A percentile compares a stretch with the other conserved stretches of the same genome.
Conservation (phyloP, 1,140 invertebrate genomes). For the Diploscapter pachys region DNA sequence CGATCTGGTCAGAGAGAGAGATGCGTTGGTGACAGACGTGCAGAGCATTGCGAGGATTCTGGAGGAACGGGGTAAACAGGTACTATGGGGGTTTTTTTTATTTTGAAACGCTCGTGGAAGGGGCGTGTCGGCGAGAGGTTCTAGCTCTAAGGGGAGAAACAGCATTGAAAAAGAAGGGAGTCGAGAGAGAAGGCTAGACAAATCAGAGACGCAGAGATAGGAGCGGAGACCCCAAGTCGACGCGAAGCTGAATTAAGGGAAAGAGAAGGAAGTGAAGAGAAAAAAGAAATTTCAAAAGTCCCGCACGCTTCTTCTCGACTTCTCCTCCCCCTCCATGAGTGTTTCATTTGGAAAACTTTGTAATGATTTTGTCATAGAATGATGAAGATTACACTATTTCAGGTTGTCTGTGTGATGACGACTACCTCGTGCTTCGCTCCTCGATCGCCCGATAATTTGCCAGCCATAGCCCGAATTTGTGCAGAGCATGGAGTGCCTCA, state of each 20-base stretch:
- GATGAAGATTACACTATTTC: background rate
- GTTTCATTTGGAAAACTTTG: too few relatives aligned
- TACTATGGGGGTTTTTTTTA: conserved; percentile 4
- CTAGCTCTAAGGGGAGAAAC: too few relatives aligned
- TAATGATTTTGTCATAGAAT: too few relatives aligned
- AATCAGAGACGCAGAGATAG: too few relatives aligned
- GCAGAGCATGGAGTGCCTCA: conserved; percentile 71
- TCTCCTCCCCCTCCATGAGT: too few relatives aligned
- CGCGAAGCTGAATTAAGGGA: background rate
- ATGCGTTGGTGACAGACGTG: conserved; percentile 72
- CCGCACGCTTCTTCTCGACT: too few relatives aligned
- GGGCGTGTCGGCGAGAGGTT: too few relatives aligned
- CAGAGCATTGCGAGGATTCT: conserved; percentile 57
- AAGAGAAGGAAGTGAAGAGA: too few relatives aligned
- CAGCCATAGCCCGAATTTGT: conserved; percentile 69
- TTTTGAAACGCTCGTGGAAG: background rate
- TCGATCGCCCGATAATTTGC: conserved; percentile 72
- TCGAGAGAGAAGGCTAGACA: too few relatives aligned
- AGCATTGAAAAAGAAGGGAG: too few relatives aligned
- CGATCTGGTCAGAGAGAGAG: conserved; percentile 67
- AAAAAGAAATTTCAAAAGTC: too few relatives aligned
- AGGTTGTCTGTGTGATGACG: conserved; percentile 74
- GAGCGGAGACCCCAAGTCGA: too few relatives aligned
- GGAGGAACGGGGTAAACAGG: conserved; percentile 63
- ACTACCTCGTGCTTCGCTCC: conserved; percentile 84